Conservation (phyloP, 2,797 vertebrate species). For the Acipenser transmontanus region DNA sequence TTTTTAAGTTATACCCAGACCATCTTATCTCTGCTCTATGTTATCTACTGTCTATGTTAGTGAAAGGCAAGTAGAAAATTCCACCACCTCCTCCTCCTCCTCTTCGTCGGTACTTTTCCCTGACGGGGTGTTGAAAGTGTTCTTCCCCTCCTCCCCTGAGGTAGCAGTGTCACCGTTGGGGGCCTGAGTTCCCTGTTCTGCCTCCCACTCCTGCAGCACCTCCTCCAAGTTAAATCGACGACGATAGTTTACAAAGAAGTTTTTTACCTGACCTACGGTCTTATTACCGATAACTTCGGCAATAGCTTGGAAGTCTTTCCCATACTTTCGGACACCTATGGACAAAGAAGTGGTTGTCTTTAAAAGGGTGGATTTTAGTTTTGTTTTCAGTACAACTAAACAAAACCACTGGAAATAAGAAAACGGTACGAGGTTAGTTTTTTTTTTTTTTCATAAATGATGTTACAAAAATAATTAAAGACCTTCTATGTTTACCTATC, state of each 20-base stretch:
- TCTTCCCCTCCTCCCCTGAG: slow-evolving; percentile 90
- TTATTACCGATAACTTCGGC: slow-evolving; percentile 98
- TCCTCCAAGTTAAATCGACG: slow-evolving; percentile 98
- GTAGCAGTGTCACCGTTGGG: slow-evolving; percentile 83
- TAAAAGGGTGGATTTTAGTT: no score
- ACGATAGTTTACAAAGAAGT: slow-evolving; percentile 99
- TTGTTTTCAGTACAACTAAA: no score
- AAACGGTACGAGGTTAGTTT: no score
- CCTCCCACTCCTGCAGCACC: slow-evolving; percentile 99
- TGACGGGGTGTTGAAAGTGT: slow-evolving; percentile 82
- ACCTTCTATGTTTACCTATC: no score
- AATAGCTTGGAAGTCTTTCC: slow-evolving; percentile 98
- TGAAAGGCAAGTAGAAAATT: slow-evolving; percentile 16
- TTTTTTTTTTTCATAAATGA: no score
- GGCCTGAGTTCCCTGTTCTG: slow-evolving; percentile 86
- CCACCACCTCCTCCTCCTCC: slow-evolving; percentile 68
- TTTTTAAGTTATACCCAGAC: no score
- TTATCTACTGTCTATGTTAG: neutral
- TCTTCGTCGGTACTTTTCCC: slow-evolving; percentile 95
- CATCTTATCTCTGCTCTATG: no score
- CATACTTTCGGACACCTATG: slow-evolving; percentile 91
- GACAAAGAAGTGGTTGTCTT: neutral
- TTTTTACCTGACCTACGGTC: slow-evolving; percentile 97
- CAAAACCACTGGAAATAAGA: no score
- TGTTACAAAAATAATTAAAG: no score